Evolutionary conservation across 2,888 invertebrate species (phyloP).

Genomic region (Hydroisotoma schaefferi): DNA sequence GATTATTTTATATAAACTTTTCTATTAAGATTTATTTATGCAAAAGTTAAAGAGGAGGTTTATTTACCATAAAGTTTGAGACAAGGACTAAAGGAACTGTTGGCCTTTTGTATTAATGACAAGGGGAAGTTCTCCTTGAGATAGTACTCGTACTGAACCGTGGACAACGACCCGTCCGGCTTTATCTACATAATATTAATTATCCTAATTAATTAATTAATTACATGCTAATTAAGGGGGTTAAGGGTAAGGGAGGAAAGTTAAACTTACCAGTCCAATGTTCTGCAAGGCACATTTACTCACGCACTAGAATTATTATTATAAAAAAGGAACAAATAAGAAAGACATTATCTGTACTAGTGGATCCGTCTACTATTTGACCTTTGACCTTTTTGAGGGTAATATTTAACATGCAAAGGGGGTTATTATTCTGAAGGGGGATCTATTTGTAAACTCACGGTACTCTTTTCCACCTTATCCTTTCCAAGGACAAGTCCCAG

Average conservation of each 20-base stretch:
- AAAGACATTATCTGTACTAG: background rate
- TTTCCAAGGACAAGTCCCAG: background rate
- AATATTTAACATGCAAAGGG: too few relatives aligned
- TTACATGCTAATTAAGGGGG: background rate
- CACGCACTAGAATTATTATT: slow-evolving; percentile 20
- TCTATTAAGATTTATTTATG: background rate
- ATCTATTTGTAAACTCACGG: too few relatives aligned
- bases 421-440: too few relatives aligned
- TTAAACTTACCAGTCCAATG: slow-evolving; percentile 10
- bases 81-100: slow-evolving; percentile 25
- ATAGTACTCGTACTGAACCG: slow-evolving; percentile 8
- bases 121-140: slow-evolving; percentile 20
- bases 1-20: background rate
- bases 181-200: slow-evolving; percentile 3
- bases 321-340: background rate
- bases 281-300: slow-evolving; percentile 27
- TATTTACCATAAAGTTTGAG: background rate
- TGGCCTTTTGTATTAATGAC: slow-evolving; percentile 15
- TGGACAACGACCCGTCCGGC: slow-evolving; percentile 9
- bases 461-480: background rate
- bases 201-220: background rate
- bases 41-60: background rate
- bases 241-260: background rate
- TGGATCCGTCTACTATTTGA: too few relatives aligned
- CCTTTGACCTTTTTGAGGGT: too few relatives aligned